Conservation (phyloP, 2,113 vertebrate species). For the Odocoileus virginianus region DNA sequence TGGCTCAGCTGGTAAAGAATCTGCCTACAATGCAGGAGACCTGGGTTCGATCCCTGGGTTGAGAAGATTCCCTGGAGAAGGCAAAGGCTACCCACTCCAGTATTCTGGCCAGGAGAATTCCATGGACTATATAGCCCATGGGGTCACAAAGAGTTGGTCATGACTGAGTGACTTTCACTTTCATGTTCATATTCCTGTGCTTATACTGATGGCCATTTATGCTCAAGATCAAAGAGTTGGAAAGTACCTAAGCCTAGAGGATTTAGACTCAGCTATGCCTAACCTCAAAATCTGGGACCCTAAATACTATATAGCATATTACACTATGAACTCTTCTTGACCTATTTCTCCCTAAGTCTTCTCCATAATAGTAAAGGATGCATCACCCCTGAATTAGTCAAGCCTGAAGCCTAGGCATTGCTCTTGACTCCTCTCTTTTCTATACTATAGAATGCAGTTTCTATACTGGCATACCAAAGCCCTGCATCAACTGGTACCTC, state of each 20-base stretch:
- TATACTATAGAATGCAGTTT: neutral
- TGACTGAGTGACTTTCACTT: neutral
- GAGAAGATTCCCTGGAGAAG: neutral
- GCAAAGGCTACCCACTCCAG: neutral
- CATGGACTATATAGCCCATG: neutral
- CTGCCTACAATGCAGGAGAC: fast-evolving
- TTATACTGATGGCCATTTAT: neutral
- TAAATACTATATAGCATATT: neutral
- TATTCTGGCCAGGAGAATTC: neutral
- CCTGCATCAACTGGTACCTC: neutral
- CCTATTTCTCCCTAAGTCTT: neutral
- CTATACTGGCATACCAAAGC: neutral
- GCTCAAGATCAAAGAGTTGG: neutral
- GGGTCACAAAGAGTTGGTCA: neutral
- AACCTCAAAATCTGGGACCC: neutral
- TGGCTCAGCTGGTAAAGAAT: neutral
- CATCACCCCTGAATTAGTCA: neutral
- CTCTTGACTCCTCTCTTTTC: neutral
- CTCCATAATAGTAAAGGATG: neutral
- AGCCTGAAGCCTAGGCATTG: neutral
- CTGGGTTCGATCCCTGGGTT: neutral
- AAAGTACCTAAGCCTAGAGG: neutral
- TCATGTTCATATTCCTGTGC: neutral
- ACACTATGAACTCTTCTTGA: neutral
- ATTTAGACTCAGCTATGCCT: neutral